phyloP scores from a whole-genome alignment of 2,113 vertebrate genomes.

The Pyrgilauda ruficollis region DNA sequence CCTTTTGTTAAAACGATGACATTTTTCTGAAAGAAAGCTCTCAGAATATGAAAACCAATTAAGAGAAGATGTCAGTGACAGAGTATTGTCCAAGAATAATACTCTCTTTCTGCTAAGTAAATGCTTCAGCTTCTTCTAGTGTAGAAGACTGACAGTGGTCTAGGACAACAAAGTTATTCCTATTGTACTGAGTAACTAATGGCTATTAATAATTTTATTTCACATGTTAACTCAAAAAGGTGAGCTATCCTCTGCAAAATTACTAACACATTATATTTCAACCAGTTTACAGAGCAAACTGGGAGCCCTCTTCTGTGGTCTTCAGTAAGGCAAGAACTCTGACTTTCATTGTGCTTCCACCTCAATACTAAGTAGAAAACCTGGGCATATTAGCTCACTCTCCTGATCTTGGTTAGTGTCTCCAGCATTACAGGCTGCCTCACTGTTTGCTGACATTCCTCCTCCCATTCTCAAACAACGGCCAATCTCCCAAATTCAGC shows the following conservation, averaged over 20 bases:
- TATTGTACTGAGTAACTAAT: neutral
- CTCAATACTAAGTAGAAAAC: neutral
- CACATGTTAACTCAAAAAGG: neutral
- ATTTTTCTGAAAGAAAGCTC: conserved; percentile 9
- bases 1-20: conserved; percentile 23
- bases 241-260: neutral
- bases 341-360: neutral
- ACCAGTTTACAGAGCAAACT: neutral
- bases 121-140: neutral
- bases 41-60: neutral
- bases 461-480: neutral
- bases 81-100: neutral
- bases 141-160: neutral
- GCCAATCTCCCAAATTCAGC: neutral
- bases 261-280: neutral
- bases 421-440: neutral
- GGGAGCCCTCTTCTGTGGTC: neutral
- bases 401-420: neutral
- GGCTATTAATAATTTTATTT: neutral
- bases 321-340: neutral
- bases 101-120: neutral
- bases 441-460: neutral
- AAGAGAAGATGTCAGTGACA: neutral
- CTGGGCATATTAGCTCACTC: neutral
- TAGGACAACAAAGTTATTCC: neutral